Evolutionary conservation across 1,140 invertebrate species (phyloP), one percentile per base, ranked within the genome.

Genomic region (Stegodyphus mimosarum): DNA sequence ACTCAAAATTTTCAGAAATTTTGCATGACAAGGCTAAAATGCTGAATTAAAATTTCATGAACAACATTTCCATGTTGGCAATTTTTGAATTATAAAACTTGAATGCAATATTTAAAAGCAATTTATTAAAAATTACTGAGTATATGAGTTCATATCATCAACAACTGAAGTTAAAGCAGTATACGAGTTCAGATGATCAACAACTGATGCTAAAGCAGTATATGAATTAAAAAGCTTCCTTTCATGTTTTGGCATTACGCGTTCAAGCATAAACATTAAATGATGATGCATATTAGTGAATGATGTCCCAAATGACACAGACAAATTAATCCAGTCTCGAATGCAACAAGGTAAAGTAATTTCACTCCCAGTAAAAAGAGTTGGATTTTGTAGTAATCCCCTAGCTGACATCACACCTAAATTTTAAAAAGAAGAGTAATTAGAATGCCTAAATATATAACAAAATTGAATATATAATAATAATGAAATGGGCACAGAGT

Each of bases 271-370:
- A 89, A 97, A 97, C 69, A 96, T 95, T 74, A 98, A 92, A 91
- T 98, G 97, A 90, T 98, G 96, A 91, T 98, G 97, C 89, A 98
- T 96, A 89, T 93, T 94, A 81, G 94, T 93, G 91, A 96, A 97
- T 63, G 92, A 92, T 87, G 94, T 92, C 90, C 91, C 92, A 89
- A 89, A 92, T 85, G 88, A 89, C 87, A 90, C 88, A 86, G 94
- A 93, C 70, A 98, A 93, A 88, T 94, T 92, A 86, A 99, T 91
- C 97, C 97, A 99, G 70, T 96, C 92, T 91, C 95, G 93, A 9
- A 99, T 90, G 91, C 96, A 98, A 70, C 92, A 90, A 3, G 94
- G 66, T 0, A 97, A 94, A 13, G 96, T 98, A 50, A 89, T 89
- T 17, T 89, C 87, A 88, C 91, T 90, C 33, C 95, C 95, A 80